Evolutionary conservation across 2,797 vertebrate genomes (phyloP), one percentile per base, ranked within the genome.

Genomic region (Notamacropus eugenii): DNA sequence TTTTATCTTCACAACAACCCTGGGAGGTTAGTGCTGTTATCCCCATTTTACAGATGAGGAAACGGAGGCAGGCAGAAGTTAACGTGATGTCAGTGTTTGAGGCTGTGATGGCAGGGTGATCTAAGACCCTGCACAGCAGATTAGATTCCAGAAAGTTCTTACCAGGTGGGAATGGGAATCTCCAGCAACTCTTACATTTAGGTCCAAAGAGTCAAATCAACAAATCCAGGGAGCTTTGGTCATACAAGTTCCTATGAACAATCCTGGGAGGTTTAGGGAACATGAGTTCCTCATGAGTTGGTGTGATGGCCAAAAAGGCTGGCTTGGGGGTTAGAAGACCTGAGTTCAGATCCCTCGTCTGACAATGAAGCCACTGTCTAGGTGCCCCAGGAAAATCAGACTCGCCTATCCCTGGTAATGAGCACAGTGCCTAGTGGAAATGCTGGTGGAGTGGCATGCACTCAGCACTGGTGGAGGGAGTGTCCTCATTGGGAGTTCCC

Each of bases 331-430:
- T 87, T 40, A 40, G 67, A 40, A 19, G 74, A 31, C 74, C 40
- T 46, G 14, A 24, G 14, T 14, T n/a, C 62, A 40, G 6, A 1
- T 74, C 67, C 14, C n/a, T 19, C 6, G 3, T 40, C 1, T n/a
- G 62, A 40, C 16, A 40, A 8, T 8, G 40, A 40, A 12, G 12
- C 29, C 28, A 29, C 29, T 11, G 9, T 13, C 58, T 3, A 11
- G 3, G 31, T 67, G 59, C 11, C 31, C 34, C 16, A 6, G 34
- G 62, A 74, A 74, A 19, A 5, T n/a, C 62, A 40, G n/a, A 22
- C 67, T 40, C 1, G 1, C 16, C 29, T 0, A 3, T 31, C 29
- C 29, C 59, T n/a, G 1, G 5, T n/a, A 8, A 19, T 10, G 5
- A 74, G 34, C 12, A 13, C 31, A 16, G 1, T 11, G 59, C 59